These are phyloP conservation scores for Drosophila leonis DNA, from an alignment of 2,888 invertebrate genomes.

Conservation along the genomic window DNA sequence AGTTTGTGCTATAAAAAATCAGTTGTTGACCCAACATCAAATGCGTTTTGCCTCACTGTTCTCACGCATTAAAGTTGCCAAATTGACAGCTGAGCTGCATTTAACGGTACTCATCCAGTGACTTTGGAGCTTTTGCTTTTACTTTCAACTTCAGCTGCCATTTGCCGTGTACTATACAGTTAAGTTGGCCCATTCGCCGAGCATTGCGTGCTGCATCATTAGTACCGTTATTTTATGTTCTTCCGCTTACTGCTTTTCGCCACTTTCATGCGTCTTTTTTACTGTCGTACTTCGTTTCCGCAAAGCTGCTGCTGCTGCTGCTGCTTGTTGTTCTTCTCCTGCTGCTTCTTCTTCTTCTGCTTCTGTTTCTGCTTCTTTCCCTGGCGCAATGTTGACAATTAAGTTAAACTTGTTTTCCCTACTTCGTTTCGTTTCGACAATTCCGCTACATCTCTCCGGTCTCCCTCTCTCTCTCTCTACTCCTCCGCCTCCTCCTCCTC, in stretches of 20 bases:
- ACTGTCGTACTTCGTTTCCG: conserved; percentile 50
- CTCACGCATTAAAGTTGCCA: conserved; percentile 37
- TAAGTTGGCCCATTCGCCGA: conserved; percentile 7
- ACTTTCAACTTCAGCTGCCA: conserved; percentile 23
- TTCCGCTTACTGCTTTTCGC: conserved; percentile 65
- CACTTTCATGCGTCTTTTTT: conserved; percentile 58
- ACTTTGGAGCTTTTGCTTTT: conserved; percentile 20
- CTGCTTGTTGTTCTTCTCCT: conserved; percentile 15
- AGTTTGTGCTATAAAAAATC: no score
- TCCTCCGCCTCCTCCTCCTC: no score
- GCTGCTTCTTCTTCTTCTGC: conserved; percentile 15
- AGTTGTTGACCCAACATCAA: not conserved
- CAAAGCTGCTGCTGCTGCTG: conserved; percentile 17
- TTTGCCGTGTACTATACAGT: conserved; percentile 4
- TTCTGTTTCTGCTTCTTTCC: conserved; percentile 28
- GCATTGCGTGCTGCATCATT: conserved; percentile 70
- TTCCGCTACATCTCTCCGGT: conserved; percentile 30
- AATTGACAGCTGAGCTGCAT: conserved; percentile 17
- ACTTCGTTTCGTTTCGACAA: conserved; percentile 73
- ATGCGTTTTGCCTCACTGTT: conserved; percentile 1
- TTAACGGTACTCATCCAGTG: conserved; percentile 29
- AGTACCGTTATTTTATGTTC: conserved; percentile 73
- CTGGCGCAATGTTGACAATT: conserved; percentile 75
- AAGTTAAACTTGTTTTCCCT: conserved; percentile 80
- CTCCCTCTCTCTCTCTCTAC: not conserved